Percentiles rank a stretch among this genome's conserved stretches.
These are phyloP conservation scores for Charaxes varanes DNA, from an alignment of 1,140 invertebrate genomes.

Conservation along the genomic window DNA sequence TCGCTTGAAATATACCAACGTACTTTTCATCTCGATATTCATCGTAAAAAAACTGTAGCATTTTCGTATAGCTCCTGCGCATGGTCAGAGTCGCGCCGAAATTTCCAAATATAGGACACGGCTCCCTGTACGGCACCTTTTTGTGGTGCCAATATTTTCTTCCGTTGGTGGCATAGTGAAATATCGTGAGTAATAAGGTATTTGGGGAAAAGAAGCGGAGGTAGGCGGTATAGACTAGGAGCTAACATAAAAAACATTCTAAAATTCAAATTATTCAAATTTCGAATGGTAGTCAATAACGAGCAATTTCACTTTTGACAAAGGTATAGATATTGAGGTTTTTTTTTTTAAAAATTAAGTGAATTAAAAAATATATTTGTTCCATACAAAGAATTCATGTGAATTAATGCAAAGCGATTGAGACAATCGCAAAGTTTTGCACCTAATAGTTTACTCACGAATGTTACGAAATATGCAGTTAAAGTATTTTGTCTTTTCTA, in stretches of 20 bases:
- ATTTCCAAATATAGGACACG: constrained; percentile 64
- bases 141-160: constrained; percentile 56
- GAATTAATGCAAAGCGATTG: too few relatives aligned
- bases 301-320: too few relatives aligned
- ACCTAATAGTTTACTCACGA: too few relatives aligned
- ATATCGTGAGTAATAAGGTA: constrained; percentile 43
- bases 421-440: too few relatives aligned
- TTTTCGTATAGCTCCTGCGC: constrained; percentile 50
- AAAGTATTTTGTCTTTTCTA: too few relatives aligned
- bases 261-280: not conserved
- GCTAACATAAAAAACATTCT: not conserved
- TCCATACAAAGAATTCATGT: too few relatives aligned
- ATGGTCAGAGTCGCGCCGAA: constrained; percentile 57
- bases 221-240: constrained; percentile 5
- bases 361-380: too few relatives aligned
- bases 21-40: constrained; percentile 46
- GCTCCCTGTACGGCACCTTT: constrained; percentile 58
- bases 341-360: too few relatives aligned
- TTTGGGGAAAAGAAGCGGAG: constrained; percentile 12
- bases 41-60: constrained; percentile 55
- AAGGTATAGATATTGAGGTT: too few relatives aligned
- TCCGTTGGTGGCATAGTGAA: constrained; percentile 51
- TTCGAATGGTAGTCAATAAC: too few relatives aligned
- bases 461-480: too few relatives aligned
- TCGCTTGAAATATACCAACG: constrained; percentile 61